Percentiles rank a stretch among this genome's conserved stretches.
Conservation (phyloP, 2,888 invertebrate genomes). For the Sesamia inferens region DNA sequence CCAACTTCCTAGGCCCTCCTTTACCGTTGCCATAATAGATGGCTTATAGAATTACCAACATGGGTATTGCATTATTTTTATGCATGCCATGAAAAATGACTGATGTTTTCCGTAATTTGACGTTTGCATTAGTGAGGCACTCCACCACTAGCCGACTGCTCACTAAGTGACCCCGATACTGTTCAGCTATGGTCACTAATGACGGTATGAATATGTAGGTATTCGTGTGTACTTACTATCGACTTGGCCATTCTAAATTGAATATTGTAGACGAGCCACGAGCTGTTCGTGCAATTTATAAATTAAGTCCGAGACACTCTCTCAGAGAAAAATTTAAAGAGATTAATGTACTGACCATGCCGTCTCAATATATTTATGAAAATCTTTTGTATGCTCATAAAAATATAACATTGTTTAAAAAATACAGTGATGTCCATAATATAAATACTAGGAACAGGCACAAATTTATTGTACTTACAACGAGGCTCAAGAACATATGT, state of each 20-base stretch:
- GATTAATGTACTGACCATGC: too few species aligned
- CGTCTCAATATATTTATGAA: too few species aligned
- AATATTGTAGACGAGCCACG: too few species aligned
- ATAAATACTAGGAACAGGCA: too few species aligned
- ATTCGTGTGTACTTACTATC: constrained; percentile 1
- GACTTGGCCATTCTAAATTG: not conserved
- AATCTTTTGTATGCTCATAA: too few species aligned
- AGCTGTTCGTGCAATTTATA: too few species aligned
- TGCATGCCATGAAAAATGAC: constrained; percentile 5
- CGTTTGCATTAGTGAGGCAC: constrained; percentile 4
- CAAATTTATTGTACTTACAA: too few species aligned
- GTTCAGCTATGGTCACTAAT: constrained; percentile 20
- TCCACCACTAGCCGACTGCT: not conserved
- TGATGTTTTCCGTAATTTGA: constrained; percentile 21
- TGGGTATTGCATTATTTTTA: constrained; percentile 34
- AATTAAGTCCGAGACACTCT: too few species aligned
- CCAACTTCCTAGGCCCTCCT: not conserved
- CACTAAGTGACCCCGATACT: constrained; percentile 19
- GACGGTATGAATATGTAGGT: not conserved
- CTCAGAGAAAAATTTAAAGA: too few species aligned
- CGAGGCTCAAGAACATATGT: too few species aligned
- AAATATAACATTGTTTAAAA: too few species aligned
- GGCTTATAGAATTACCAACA: constrained; percentile 9
- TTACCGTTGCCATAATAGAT: constrained; percentile 18
- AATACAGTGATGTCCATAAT: too few species aligned